Conservation (phyloP, 1,140 invertebrate species). For the Archivesica marissinica region DNA sequence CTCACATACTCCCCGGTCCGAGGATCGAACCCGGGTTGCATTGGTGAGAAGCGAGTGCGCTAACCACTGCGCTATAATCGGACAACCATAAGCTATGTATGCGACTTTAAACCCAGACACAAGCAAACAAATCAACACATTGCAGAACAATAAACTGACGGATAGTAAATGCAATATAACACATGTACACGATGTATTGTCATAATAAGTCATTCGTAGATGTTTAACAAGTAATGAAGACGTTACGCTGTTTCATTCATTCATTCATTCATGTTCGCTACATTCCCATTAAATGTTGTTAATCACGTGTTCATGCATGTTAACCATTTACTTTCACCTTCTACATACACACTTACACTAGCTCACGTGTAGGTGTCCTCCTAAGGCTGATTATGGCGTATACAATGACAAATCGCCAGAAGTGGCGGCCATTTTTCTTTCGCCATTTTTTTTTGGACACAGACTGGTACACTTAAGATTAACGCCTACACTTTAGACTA, state of each 20-base stretch:
- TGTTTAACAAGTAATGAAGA: constrained; percentile 20
- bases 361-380: neutral
- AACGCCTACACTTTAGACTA: constrained; percentile 14
- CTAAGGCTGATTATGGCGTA: neutral
- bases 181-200: constrained; percentile 7
- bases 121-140: constrained; percentile 15
- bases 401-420: neutral
- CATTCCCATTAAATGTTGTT: neutral
- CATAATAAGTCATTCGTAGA: constrained; percentile 7
- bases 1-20: no score
- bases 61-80: no score
- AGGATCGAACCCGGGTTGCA: no score
- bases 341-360: neutral
- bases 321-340: constrained; percentile 4
- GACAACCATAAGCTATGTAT: no score
- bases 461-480: neutral
- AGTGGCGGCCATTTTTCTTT: constrained; percentile 1
- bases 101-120: no score
- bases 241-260: neutral
- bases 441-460: constrained; percentile 8
- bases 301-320: neutral
- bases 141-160: neutral
- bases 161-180: neutral
- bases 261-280: neutral
- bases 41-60: no score